phyloP scores from a whole-genome alignment of 2,888 invertebrate genomes.

The Rhyacophila evoluta region DNA sequence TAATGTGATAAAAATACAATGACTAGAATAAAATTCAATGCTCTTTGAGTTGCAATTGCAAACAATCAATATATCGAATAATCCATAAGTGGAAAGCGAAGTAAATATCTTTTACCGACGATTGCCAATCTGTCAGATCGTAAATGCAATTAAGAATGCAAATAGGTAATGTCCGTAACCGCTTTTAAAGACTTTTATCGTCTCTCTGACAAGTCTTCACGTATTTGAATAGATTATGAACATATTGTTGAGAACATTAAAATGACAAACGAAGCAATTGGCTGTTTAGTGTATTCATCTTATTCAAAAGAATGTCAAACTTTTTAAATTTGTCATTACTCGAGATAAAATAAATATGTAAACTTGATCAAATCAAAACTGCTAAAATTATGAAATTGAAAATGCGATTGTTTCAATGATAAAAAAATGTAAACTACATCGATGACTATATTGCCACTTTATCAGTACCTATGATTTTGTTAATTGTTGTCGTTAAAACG shows the following conservation, averaged over 20 bases:
- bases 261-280: slow-evolving; percentile 24
- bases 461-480: no score
- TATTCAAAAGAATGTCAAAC: background rate
- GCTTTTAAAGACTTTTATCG: slow-evolving; percentile 3
- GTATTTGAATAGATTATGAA: slow-evolving; percentile 9
- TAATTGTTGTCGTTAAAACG: no score
- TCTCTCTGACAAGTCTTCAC: background rate
- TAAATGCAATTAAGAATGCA: slow-evolving; percentile 16
- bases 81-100: background rate
- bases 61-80: background rate
- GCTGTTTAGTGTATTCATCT: background rate
- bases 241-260: slow-evolving; percentile 12
- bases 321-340: no score
- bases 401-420: no score
- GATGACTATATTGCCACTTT: no score
- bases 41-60: background rate
- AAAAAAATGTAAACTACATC: no score
- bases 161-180: slow-evolving; percentile 14
- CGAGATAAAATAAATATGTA: no score
- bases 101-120: background rate
- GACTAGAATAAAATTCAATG: background rate
- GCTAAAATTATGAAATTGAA: no score
- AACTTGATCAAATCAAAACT: no score
- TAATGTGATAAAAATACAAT: no score
- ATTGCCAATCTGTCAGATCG: slow-evolving; percentile 3